Evolutionary conservation across 92 coral and sea anemone genomes (phyloP).

Genomic region (Phymanthus crucifer): DNA sequence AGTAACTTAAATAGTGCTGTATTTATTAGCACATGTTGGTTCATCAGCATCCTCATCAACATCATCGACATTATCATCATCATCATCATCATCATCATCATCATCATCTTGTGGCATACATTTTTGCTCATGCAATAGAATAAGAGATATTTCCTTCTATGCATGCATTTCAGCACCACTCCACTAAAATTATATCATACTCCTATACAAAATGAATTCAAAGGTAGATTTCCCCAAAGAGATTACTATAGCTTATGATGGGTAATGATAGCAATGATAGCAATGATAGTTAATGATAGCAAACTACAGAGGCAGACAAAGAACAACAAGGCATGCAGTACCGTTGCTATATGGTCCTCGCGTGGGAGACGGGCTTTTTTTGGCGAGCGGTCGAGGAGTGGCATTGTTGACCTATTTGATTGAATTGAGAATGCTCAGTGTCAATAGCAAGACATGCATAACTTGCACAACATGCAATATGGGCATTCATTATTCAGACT

Average conservation of each 20-base stretch:
- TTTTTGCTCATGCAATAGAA: background rate
- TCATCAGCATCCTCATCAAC: background rate
- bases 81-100: background rate
- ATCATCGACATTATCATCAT: background rate
- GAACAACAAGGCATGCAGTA: conserved; percentile 86
- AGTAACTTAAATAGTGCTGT: background rate
- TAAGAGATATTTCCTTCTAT: background rate
- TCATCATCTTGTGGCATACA: background rate
- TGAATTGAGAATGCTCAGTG: conserved; percentile 78
- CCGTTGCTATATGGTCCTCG: conserved; percentile 99
- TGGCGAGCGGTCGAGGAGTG: conserved; percentile 99
- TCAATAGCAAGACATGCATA: conserved; percentile 83
- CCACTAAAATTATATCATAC: background rate
- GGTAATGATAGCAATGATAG: conserved; percentile 6
- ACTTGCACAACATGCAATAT: conserved; percentile 57
- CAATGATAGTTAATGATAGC: conserved; percentile 7
- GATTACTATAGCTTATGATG: background rate
- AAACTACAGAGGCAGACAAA: conserved; percentile 25
- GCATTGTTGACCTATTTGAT: conserved; percentile 97
- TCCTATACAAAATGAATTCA: background rate
- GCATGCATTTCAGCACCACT: background rate
- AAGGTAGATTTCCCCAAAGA: background rate
- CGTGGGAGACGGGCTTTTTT: conserved; percentile 92
- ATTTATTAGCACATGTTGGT: background rate
- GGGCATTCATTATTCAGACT: conserved; percentile 7